phyloP scores from a whole-genome alignment of 2,797 vertebrate species.

The Anguilla megastoma region DNA sequence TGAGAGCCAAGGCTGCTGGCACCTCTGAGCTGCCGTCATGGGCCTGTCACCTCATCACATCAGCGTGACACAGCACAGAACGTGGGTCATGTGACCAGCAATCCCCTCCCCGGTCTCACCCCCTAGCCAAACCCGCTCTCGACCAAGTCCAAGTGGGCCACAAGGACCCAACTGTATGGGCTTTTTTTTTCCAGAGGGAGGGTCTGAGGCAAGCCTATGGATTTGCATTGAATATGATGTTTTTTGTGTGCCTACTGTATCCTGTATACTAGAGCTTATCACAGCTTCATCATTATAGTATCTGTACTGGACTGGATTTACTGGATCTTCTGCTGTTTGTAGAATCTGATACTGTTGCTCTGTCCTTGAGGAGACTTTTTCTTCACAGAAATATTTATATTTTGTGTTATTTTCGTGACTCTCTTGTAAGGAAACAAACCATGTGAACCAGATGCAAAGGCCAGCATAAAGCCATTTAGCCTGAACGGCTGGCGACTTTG shows the following conservation, averaged over 20 bases:
- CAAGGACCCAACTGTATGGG: not conserved
- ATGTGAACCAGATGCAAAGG: not conserved
- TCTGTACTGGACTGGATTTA: not conserved
- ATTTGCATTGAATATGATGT: not conserved
- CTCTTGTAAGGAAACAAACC: not conserved
- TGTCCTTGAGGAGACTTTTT: not conserved
- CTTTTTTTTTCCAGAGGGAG: not conserved
- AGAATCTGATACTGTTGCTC: not conserved
- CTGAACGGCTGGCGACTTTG: not conserved
- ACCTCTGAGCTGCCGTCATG: not conserved
- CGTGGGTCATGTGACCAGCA: not conserved
- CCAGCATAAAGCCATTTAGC: not conserved
- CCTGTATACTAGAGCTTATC: not conserved
- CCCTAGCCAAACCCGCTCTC: not conserved
- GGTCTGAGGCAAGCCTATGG: not conserved
- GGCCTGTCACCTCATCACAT: not conserved
- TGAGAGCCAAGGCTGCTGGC: not conserved
- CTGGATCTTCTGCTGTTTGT: not conserved
- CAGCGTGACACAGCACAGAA: not conserved
- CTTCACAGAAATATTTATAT: not conserved
- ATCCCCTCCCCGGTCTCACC: not conserved
- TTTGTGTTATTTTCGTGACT: not conserved
- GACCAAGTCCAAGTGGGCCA: not conserved
- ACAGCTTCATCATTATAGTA: not conserved
- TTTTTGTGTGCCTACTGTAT: not conserved